Evolutionary conservation across 2,888 invertebrate species (phyloP).

Genomic region (Folsomia manolachei): DNA sequence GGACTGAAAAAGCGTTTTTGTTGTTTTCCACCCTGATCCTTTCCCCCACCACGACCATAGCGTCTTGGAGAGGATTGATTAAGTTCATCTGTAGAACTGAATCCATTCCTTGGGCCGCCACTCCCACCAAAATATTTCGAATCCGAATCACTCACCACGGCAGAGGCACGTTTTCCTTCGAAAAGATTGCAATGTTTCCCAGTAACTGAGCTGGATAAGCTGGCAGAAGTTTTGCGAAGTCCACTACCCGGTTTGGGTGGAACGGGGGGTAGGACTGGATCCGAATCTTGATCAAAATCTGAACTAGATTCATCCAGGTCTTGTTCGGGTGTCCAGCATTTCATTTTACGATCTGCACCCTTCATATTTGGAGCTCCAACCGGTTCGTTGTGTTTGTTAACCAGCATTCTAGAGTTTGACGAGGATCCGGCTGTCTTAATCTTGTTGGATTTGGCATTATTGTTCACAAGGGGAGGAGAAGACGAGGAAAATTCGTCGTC

Average conservation of each 20-base stretch:
- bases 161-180: slow-evolving; percentile 37
- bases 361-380: background rate
- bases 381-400: too few species aligned
- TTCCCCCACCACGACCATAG: background rate
- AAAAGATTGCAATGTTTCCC: slow-evolving; percentile 26
- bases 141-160: slow-evolving; percentile 41
- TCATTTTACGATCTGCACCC: slow-evolving; percentile 14
- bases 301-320: slow-evolving; percentile 72
- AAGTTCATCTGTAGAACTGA: background rate
- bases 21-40: background rate
- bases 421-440: background rate
- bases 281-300: slow-evolving; percentile 47
- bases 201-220: slow-evolving; percentile 41
- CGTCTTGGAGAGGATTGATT: background rate
- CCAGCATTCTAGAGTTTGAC: too few species aligned
- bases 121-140: slow-evolving; percentile 29
- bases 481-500: slow-evolving; percentile 6
- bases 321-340: slow-evolving; percentile 79
- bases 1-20: background rate
- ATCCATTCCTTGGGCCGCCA: background rate
- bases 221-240: slow-evolving; percentile 40
- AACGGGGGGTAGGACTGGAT: slow-evolving; percentile 14
- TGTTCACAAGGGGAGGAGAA: background rate
- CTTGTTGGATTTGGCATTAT: background rate
- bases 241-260: slow-evolving; percentile 22